These are phyloP conservation scores for Masticophis lateralis DNA, from an alignment of 2,797 vertebrate genomes.

Conservation along the genomic window DNA sequence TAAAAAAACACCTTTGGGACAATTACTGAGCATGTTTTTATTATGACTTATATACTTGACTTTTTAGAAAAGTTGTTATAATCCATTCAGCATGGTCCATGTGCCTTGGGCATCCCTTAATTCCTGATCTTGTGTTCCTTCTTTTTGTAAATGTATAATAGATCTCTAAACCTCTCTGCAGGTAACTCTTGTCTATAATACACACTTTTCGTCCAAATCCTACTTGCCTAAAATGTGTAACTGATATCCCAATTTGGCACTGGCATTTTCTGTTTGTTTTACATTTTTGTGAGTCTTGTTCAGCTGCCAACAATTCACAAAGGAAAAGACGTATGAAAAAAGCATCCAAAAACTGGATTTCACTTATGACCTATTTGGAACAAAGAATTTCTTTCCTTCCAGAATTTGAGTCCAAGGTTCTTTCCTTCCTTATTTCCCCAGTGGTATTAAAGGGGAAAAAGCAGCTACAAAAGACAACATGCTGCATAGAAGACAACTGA, in stretches of 20 bases:
- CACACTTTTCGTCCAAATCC: not conserved
- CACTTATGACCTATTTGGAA: not conserved
- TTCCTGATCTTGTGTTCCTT: not conserved
- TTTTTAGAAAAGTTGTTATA: not conserved
- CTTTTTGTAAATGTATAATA: not conserved
- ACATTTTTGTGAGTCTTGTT: not conserved
- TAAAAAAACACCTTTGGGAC: too few species aligned
- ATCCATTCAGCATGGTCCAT: not conserved
- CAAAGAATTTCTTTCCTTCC: not conserved
- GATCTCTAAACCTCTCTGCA: accelerated
- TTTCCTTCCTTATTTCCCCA: not conserved
- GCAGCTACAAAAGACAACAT: not conserved
- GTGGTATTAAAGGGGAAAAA: not conserved
- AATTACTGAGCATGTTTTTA: not conserved
- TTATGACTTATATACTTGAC: not conserved
- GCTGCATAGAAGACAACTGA: not conserved
- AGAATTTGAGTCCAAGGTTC: not conserved
- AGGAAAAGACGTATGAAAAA: not conserved
- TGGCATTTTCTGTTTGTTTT: not conserved
- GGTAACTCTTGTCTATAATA: not conserved
- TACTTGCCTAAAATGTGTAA: conserved; percentile 7
- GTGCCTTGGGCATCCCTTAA: not conserved
- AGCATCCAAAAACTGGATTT: not conserved
- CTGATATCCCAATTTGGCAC: not conserved
- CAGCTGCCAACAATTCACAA: not conserved